Evolutionary conservation across 2,888 invertebrate species (phyloP), one percentile per base, ranked within the genome.

Genomic region (Phortica okadai): DNA sequence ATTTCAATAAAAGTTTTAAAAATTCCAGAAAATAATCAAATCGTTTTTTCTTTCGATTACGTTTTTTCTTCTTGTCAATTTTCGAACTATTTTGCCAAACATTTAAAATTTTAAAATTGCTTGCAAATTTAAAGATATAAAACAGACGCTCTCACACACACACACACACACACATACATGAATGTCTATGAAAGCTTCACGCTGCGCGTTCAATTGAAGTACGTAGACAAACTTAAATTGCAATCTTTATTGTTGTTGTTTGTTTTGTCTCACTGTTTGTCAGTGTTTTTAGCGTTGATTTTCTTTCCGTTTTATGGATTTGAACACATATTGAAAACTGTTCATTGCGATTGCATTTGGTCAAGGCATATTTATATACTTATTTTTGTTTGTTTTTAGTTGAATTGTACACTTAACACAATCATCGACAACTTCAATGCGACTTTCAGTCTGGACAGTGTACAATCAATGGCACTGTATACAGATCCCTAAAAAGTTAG

Each of bases 1-100:
- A 54, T 70, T 70, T 70, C 70, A 70, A 54, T 70, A 69, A 69
- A 69, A 69, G 6, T 69, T 69, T 62, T 45, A 16, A 45, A 25
- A 69, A 50, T 45, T 69, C 7, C 11, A 7, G 14, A 44, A 50
- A 50, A 66, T 66, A 69, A 50, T 45, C 69, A 45, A 69, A 45
- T 44, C 44, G 69, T 66, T 66, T 66, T 14, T 41, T 42, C 50
- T 8, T 8, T 14, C 50, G 33, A 33, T 33, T 33, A 33, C 0
- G 33, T 33, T 33, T 33, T 33, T 33, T 33, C 4, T 5, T 33
- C 3, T 5, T 33, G 33, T 33, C 50, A 14, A 50, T 50, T 50
- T 50, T 50, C 50, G 50, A 50, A 50, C 14, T 50, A 14, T 50
- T 11, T 50, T 3, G 50, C 50, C 33, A 33, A 33, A 16, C 56